Evolutionary conservation across 2,113 vertebrate species (phyloP).

Genomic region (Cairina moschata): DNA sequence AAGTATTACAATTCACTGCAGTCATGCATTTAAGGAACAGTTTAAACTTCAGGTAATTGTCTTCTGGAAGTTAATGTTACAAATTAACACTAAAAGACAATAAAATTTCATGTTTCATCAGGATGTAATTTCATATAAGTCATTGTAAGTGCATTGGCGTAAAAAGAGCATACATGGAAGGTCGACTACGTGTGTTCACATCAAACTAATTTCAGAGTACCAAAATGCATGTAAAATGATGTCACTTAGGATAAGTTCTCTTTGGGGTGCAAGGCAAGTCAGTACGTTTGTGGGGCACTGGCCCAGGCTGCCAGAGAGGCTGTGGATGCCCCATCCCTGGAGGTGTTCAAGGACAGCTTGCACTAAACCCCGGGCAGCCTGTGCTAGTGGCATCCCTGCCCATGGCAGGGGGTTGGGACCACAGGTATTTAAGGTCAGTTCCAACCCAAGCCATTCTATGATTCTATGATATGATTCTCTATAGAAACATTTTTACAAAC

Average conservation of each 20-base stretch:
- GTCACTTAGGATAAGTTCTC: neutral
- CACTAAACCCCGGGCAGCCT: too few relatives aligned
- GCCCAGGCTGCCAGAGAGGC: too few relatives aligned
- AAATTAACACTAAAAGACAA: neutral
- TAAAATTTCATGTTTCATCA: neutral
- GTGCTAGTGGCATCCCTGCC: too few relatives aligned
- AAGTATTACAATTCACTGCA: neutral
- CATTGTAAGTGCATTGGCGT: neutral
- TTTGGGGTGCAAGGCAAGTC: neutral
- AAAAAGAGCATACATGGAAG: neutral
- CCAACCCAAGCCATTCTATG: too few relatives aligned
- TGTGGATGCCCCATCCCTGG: too few relatives aligned
- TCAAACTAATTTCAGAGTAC: neutral
- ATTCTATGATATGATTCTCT: too few relatives aligned
- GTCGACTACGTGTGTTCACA: neutral
- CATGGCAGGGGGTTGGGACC: too few relatives aligned
- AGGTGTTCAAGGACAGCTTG: too few relatives aligned
- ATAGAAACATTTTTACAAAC: neutral
- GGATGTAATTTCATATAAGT: neutral
- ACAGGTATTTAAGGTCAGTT: too few relatives aligned
- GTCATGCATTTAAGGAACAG: neutral
- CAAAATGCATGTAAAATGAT: neutral
- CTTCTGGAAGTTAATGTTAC: slow-evolving; percentile 3
- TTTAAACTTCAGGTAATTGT: neutral
- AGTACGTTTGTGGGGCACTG: too few relatives aligned